Percentiles rank a stretch among this genome's conserved stretches.
These are phyloP conservation scores for Cosmia pyralina DNA, from an alignment of 2,888 invertebrate genomes.

Conservation along the genomic window DNA sequence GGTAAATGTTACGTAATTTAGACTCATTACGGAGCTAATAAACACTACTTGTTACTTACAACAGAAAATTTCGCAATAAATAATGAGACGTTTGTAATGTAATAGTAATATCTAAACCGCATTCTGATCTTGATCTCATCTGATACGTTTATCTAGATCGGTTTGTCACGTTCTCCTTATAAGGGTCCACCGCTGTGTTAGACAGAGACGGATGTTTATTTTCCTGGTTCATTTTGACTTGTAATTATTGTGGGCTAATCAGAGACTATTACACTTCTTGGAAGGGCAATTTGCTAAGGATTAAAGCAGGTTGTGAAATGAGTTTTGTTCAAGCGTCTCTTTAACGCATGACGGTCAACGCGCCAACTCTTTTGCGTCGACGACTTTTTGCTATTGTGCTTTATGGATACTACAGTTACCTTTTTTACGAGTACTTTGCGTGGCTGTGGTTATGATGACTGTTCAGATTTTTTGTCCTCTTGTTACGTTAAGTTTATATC, in stretches of 20 bases:
- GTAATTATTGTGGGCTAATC: constrained; percentile 83
- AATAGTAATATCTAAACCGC: constrained; percentile 81
- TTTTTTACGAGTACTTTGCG: constrained; percentile 53
- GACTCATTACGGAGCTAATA: constrained; percentile 69
- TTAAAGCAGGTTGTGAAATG: constrained; percentile 70
- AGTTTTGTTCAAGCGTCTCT: constrained; percentile 54
- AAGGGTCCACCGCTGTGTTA: constrained; percentile 60
- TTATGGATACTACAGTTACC: constrained; percentile 56
- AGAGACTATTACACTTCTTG: constrained; percentile 75
- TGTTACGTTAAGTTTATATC: constrained; percentile 15
- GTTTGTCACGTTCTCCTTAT: constrained; percentile 78
- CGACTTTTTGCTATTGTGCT: constrained; percentile 54
- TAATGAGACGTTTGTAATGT: constrained; percentile 83
- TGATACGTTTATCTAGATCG: constrained; percentile 83
- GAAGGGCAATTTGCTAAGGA: constrained; percentile 77
- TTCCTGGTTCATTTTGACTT: constrained; percentile 77
- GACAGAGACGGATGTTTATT: constrained; percentile 74
- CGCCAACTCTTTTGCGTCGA: constrained; percentile 40
- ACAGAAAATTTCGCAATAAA: constrained; percentile 78
- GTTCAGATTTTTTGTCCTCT: constrained; percentile 37
- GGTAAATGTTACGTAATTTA: constrained; percentile 59
- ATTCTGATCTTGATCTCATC: constrained; percentile 84
- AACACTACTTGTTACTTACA: constrained; percentile 72
- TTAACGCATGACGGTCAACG: constrained; percentile 53
- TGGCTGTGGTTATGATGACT: constrained; percentile 27